phyloP scores from a whole-genome alignment of 2,797 vertebrate species.

The Gouania willdenowi region DNA sequence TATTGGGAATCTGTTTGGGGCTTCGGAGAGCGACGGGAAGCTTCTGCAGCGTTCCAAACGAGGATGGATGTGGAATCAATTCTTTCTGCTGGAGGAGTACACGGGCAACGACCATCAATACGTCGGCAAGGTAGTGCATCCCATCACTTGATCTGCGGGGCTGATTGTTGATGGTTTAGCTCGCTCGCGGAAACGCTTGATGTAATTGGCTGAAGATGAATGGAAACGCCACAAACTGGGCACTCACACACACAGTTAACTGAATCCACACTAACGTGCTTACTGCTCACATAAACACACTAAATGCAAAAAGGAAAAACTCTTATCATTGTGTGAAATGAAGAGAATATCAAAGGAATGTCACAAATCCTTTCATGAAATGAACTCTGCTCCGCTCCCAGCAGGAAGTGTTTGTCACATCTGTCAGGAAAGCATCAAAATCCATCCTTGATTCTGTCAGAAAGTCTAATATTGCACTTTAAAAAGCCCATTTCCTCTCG shows the following conservation, averaged over 20 bases:
- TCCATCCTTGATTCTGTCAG: not conserved
- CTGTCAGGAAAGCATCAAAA: not conserved
- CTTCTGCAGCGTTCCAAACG: constrained; percentile 88
- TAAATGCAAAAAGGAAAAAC: too few species aligned
- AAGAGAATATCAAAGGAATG: too few species aligned
- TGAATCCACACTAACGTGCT: too few species aligned
- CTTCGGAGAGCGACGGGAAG: constrained; percentile 74
- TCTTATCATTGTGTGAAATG: too few species aligned
- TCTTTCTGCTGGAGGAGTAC: constrained; percentile 97
- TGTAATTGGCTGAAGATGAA: constrained; percentile 58
- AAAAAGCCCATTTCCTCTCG: too few species aligned
- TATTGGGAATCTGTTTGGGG: constrained; percentile 67
- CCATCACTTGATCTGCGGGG: constrained; percentile 18
- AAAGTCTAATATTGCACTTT: too few species aligned
- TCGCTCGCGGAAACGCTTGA: constrained; percentile 34
- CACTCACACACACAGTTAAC: constrained; percentile 30
- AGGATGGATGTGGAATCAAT: constrained; percentile 99
- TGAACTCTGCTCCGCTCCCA: too few species aligned
- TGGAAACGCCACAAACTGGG: constrained; percentile 37
- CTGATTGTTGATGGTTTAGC: constrained; percentile 46
- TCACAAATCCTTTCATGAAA: too few species aligned
- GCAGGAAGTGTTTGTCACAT: too few species aligned
- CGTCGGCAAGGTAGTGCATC: constrained; percentile 90
- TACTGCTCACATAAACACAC: too few species aligned
- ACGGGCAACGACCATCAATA: constrained; percentile 95